Conservation (phyloP, 2,888 invertebrate species). For the Dolichopus griseipennis region DNA sequence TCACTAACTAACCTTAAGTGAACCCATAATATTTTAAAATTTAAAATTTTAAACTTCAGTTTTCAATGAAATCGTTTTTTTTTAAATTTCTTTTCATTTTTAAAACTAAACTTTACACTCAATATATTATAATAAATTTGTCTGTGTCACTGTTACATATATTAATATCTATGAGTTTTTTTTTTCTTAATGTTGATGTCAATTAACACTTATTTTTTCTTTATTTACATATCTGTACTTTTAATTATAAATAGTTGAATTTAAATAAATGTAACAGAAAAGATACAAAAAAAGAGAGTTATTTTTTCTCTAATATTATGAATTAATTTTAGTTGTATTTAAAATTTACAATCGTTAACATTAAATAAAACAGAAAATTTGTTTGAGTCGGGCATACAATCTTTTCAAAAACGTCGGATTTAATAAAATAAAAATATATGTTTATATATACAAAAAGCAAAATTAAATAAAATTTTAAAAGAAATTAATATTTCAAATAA, state of each 20-base stretch:
- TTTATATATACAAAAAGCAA: too few relatives aligned
- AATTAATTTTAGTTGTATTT: not conserved
- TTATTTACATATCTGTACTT: constrained; percentile 6
- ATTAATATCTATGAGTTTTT: not conserved
- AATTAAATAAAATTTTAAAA: too few relatives aligned
- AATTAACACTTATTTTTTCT: not conserved
- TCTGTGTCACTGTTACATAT: not conserved
- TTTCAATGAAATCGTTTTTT: too few relatives aligned
- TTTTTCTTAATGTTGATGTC: not conserved
- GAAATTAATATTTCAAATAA: too few relatives aligned
- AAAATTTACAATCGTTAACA: not conserved
- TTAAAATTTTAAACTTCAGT: too few relatives aligned
- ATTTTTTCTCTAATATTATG: not conserved
- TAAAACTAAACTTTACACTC: too few relatives aligned
- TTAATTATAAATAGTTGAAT: not conserved
- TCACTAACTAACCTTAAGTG: too few relatives aligned
- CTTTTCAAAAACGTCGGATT: too few relatives aligned
- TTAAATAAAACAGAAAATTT: not conserved
- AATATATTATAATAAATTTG: not conserved
- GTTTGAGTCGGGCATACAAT: too few relatives aligned
- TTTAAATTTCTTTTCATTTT: too few relatives aligned
- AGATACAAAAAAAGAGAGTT: not conserved
- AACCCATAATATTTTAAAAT: too few relatives aligned
- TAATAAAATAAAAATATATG: too few relatives aligned
- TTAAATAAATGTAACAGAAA: not conserved